Evolutionary conservation across 2,113 vertebrate genomes (phyloP).

Genomic region (Morone chrysops): DNA sequence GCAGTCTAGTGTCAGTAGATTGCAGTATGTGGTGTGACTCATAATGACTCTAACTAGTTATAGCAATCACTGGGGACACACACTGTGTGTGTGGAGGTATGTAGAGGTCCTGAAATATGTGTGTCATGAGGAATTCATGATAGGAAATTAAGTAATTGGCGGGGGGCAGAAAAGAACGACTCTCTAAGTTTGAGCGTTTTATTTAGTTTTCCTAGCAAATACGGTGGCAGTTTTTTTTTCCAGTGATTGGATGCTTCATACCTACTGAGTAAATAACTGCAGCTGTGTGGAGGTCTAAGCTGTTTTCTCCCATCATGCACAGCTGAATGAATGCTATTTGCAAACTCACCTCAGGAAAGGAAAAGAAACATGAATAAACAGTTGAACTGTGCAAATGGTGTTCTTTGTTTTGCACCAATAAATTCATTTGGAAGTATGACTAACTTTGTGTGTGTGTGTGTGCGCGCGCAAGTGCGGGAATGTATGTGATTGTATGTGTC

Average conservation of each 20-base stretch:
- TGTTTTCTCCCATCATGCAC: slow-evolving; percentile 6
- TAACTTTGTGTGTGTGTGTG: neutral
- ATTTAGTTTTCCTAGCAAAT: slow-evolving; percentile 26
- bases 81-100: slow-evolving; percentile 50
- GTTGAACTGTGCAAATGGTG: slow-evolving; percentile 7
- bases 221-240: neutral
- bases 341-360: slow-evolving; percentile 36
- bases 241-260: slow-evolving; percentile 15
- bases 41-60: slow-evolving; percentile 47
- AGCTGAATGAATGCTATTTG: slow-evolving; percentile 35
- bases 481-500: slow-evolving; percentile 13
- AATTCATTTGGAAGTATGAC: slow-evolving; percentile 13
- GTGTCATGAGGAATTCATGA: slow-evolving; percentile 54
- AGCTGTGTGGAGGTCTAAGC: slow-evolving; percentile 37
- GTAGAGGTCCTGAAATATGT: slow-evolving; percentile 39
- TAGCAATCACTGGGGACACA: slow-evolving; percentile 50
- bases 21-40: slow-evolving; percentile 46
- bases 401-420: slow-evolving; percentile 29
- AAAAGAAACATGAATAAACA: slow-evolving; percentile 37
- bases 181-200: slow-evolving; percentile 28
- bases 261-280: slow-evolving; percentile 46
- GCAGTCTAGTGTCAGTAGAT: slow-evolving; percentile 40
- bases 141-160: slow-evolving; percentile 43
- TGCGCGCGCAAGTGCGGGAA: neutral
- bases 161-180: neutral